These are phyloP conservation scores for Scaptomyza parva DNA, from an alignment of 2,888 invertebrate genomes.

Conservation along the genomic window DNA sequence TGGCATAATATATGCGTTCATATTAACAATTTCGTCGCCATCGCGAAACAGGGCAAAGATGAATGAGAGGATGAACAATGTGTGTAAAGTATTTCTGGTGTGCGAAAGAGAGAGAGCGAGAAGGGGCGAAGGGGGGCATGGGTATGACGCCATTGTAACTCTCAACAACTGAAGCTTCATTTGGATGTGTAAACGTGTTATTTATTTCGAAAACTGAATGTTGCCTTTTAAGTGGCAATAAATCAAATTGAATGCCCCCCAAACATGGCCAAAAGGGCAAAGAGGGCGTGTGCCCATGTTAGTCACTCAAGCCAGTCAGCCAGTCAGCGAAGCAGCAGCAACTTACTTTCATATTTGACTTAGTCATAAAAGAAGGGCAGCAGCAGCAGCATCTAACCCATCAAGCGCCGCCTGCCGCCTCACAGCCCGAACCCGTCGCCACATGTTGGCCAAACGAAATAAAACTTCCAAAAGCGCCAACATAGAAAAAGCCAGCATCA, in stretches of 20 bases:
- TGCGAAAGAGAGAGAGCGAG: neutral
- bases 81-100: neutral
- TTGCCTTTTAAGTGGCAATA: conserved; percentile 81
- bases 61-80: conserved; percentile 13
- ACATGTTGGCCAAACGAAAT: conserved; percentile 36
- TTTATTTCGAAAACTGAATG: conserved; percentile 80
- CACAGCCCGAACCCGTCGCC: conserved; percentile 15
- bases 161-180: conserved; percentile 73
- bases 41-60: conserved; percentile 32
- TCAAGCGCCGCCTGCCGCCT: conserved; percentile 34
- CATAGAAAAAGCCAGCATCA: conserved; percentile 50
- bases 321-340: conserved; percentile 37
- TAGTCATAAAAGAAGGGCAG: conserved; percentile 69
- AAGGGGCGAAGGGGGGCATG: no score
- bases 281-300: conserved; percentile 23
- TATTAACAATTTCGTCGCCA: conserved; percentile 80
- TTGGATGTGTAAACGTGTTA: conserved; percentile 81
- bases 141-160: conserved; percentile 36
- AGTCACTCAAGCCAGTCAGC: conserved; percentile 48
- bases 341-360: conserved; percentile 78
- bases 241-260: conserved; percentile 70
- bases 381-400: conserved; percentile 18
- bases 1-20: conserved; percentile 78
- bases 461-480: conserved; percentile 39
- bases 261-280: conserved; percentile 27